Evolutionary conservation across 2,113 vertebrate species (phyloP), one percentile per base, ranked within the genome.

Genomic region (Brachyistius frenatus): DNA sequence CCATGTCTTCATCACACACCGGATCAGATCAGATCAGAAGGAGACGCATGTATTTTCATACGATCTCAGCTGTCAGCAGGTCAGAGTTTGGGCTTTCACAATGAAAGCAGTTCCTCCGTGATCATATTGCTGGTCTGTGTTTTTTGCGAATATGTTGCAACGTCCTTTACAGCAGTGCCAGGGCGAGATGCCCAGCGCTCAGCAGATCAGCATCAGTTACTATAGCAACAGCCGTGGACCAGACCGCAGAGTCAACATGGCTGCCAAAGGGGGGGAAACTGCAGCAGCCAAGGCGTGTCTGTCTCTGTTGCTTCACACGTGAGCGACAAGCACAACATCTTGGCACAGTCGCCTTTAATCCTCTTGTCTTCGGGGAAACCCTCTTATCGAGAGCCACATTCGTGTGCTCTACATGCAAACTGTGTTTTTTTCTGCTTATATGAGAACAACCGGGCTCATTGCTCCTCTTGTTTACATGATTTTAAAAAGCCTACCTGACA

Each of bases 171-270:
- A 14, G 37, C 23, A 4, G 58, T 57, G 75, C 77, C 80, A 81
- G 80, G 78, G 73, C 62, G 44, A 69, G 61, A 23, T 52, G 81
- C 80, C 73, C 76, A 11, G n/a, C 44, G 3, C 78, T 69, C 76
- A 44, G 80, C 57, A 58, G 69, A 80, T 80, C 83, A 81, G 88
- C 88, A 88, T 90, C 81, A 16, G 88, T 90, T 90, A 81, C 90
- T 44, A 82, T 84, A 68, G 87, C 63, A 92, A 92, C 88, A 83
- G 68, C 57, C 77, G 8, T 32, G 74, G 80, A 79, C 66, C 78
- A 70, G 81, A 74, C 81, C 52, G 41, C 30, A 41, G 64, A 85
- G 78, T 67, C 81, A 85, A 85, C 78, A 90, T 89, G 88, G 85
- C 79, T 64, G 83, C 83, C 85, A 84, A 64, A 76, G 71, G 73